Evolutionary conservation across 2,888 invertebrate genomes (phyloP), one percentile per base, ranked within the genome.

Genomic region (Chloroclystis v-ata): DNA sequence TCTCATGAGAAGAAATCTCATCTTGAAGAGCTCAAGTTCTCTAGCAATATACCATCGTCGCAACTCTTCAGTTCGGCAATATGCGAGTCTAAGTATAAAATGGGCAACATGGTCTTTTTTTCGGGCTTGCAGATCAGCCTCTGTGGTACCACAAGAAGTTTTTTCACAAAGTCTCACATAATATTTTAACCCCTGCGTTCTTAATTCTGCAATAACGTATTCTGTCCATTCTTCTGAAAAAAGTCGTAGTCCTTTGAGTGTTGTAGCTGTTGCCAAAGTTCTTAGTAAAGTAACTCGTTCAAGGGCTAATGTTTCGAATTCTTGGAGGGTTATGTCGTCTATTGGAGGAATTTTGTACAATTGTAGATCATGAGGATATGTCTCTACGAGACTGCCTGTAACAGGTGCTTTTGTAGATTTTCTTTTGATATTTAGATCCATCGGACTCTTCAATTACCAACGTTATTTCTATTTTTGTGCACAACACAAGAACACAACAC

Each of bases 61-160:
- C 28, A 96, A 84, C 45, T 98, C 97, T 58, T 95, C 94, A 13
- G 93, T 93, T 65, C 94, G 90, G 70, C 97, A 98, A 78, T 96
- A 98, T 0, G 97, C 97, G 47, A 99, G 79, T 45, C 98, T 90
- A 2, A 99, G 86, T 61, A 98, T 95, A 74, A 95, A 98, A 77
- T 99, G 99, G 0, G 98, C 96, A 40, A 98, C 90, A 65, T 95
- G 94, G 78, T 99, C 99, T 52, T 91, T 90, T 25, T 91, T 89
- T 44, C 95, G 89, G 1, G 91, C 91, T 68, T 92, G 90, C 32
- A 92, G 71, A 65, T 94, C 92, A 1, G 80, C 68, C 52, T 93
- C 92, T 9, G 83, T 84, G 29, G 89, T 88, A 5, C 85, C 82
- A 61, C 82, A 89, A 28, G 83, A 89, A 42, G 83, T 80, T 44